phyloP scores from a whole-genome alignment of 1,140 invertebrate genomes.

The Drosophila bocki region DNA sequence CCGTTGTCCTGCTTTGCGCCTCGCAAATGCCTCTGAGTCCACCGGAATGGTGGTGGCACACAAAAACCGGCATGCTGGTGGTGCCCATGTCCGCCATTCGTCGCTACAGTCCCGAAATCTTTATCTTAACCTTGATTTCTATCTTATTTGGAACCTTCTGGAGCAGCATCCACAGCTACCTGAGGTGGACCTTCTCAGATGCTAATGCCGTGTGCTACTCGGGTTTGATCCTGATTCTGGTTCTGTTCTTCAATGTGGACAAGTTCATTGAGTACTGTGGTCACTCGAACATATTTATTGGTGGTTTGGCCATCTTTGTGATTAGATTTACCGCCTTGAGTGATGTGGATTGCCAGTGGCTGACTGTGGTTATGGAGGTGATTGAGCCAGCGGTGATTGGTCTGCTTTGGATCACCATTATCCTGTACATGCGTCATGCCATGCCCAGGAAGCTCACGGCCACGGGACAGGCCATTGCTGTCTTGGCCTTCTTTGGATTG shows the following conservation, averaged over 20 bases:
- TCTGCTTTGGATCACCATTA: constrained; percentile 93
- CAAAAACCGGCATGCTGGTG: constrained; percentile 90
- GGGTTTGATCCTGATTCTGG: constrained; percentile 88
- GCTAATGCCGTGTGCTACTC: constrained; percentile 51
- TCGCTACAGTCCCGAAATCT: constrained; percentile 90
- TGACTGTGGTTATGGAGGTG: constrained; percentile 89
- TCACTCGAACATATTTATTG: constrained; percentile 93
- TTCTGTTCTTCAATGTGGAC: constrained; percentile 91
- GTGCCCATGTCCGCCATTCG: constrained; percentile 90
- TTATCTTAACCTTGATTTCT: constrained; percentile 89
- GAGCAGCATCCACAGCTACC: constrained; percentile 91
- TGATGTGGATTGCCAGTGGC: constrained; percentile 87
- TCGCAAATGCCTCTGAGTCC: constrained; percentile 90
- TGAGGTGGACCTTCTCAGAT: constrained; percentile 87
- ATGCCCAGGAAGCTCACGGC: constrained; percentile 92
- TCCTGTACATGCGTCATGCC: constrained; percentile 92
- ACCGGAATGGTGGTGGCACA: constrained; percentile 94
- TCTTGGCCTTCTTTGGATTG: constrained; percentile 93
- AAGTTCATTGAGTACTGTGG: constrained; percentile 93
- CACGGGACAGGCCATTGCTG: constrained; percentile 92
- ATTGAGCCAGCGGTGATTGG: constrained; percentile 93
- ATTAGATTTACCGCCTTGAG: constrained; percentile 90
- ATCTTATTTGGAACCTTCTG: constrained; percentile 90
- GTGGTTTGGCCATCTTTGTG: constrained; percentile 92
- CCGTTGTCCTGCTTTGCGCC: constrained; percentile 68